Base-by-base conservation (phyloP, 2,797 vertebrate genomes). In the Myripristis jacobus region DNA sequence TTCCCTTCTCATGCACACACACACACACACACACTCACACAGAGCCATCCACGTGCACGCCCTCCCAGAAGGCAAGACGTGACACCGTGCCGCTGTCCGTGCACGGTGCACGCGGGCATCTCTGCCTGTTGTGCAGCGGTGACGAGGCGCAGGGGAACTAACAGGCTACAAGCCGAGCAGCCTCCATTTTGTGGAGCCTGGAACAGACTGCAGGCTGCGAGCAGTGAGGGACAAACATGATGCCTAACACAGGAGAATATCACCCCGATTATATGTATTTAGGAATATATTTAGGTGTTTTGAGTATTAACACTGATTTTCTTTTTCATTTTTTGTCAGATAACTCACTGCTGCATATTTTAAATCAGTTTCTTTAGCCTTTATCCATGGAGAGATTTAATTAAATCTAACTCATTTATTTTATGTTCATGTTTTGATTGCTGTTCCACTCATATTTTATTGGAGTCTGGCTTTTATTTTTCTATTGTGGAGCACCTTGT, bases 131-230 rank as follows among this genome's bases (percentile, higher is more conserved):
- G 81, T 83, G 74, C 86, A 74, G 80, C 6, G 46, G 65, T 81
- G 87, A 82, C 75, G 81, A 87, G 67, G 73, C 51, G 24, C 67
- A 34, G 69, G 73, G 76, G 61, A 82, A 74, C 75, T 75, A 83
- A 85, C 59, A 79, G 77, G 83, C 88, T 82, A 86, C 78, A 87
- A 79, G 80, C 76, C 80, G 75, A 8, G 70, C 80, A 84, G 79
- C 85, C 81, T 87, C 88, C 91, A 91, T 91, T 92, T 92, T 92
- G 87, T 88, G 62, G 48, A 79, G 71, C 62, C 83, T 83, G 64
- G 80, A 85, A 65, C 69, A 75, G 34, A 70, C 79, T 68, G 72
- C 47, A 48, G 44, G 46, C 69, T 77, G 53, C 51, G 19, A 21
- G 46, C 19, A 48, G 4, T n/a, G 12, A 47, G n/a, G 18, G 16